A percentile compares a stretch with the other conserved stretches of the same genome.
Evolutionary conservation across 2,113 vertebrate species (phyloP).

Genomic region (Ciconia boyciana): DNA sequence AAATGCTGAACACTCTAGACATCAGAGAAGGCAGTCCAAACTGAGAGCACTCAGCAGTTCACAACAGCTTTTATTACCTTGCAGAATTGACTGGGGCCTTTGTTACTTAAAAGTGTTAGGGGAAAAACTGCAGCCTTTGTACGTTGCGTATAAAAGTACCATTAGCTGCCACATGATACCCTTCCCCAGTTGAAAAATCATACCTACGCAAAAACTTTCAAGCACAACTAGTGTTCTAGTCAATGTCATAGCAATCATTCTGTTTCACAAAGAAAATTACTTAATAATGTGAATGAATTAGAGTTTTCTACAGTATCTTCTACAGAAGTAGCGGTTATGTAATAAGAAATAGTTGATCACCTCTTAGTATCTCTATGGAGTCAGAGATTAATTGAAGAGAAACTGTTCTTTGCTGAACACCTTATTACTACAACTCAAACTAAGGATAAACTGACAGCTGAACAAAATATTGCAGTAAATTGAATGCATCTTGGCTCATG

Average conservation of each 20-base stretch:
- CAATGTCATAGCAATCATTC: not conserved
- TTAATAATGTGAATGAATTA: not conserved
- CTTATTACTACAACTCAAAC: not conserved
- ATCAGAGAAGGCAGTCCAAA: not conserved
- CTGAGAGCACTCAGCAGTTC: not conserved
- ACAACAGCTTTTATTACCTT: not conserved
- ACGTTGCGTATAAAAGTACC: not conserved
- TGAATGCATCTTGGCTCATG: not conserved
- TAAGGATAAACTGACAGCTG: not conserved
- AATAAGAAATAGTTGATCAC: not conserved
- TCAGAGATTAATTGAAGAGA: not conserved
- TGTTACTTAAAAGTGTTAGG: not conserved
- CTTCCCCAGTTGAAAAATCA: not conserved
- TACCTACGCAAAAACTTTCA: not conserved
- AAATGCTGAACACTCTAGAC: not conserved
- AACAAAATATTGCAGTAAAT: not conserved
- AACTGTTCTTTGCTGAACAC: not conserved
- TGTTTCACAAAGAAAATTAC: not conserved
- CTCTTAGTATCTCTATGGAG: not conserved
- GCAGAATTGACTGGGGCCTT: not conserved
- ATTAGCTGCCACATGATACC: not conserved
- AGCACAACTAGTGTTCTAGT: not conserved
- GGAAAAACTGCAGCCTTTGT: not conserved
- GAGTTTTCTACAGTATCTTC: not conserved
- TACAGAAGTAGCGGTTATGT: not conserved